These are phyloP conservation scores for Leptinotarsa tumamoca DNA, from an alignment of 2,888 invertebrate species.

Conservation along the genomic window DNA sequence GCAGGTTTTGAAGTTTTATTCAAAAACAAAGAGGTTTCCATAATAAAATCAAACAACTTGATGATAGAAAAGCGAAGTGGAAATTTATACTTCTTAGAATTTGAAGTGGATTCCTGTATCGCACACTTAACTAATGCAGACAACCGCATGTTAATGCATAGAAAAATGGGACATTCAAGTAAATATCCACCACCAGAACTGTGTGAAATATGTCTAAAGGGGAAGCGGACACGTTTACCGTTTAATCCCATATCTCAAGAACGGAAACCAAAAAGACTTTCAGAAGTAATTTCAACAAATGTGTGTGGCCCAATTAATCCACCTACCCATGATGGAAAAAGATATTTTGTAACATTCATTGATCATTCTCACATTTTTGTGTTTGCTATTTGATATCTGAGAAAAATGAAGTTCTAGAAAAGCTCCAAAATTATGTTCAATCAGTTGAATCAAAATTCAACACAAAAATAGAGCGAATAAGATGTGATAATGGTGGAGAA, in stretches of 20 bases:
- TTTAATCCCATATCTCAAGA: conserved; percentile 15
- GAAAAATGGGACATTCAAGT: conserved; percentile 33
- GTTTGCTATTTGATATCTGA: conserved; percentile 31
- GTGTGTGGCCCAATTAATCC: conserved; percentile 37
- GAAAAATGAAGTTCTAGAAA: conserved; percentile 32
- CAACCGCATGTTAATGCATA: conserved; percentile 11
- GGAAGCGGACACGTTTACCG: conserved; percentile 29
- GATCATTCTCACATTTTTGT: conserved; percentile 34
- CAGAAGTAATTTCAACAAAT: conserved; percentile 37
- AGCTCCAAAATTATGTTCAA: conserved; percentile 32
- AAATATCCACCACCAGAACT: conserved; percentile 21
- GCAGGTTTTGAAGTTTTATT: conserved; percentile 22
- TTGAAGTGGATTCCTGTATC: background rate
- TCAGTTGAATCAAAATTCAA: conserved; percentile 26
- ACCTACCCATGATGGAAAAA: conserved; percentile 35
- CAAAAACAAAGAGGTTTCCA: conserved; percentile 13
- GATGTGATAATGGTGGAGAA: too few species aligned
- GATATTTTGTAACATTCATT: conserved; percentile 39
- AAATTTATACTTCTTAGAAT: conserved; percentile 24
- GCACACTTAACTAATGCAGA: too few species aligned
- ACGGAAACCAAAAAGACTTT: conserved; percentile 31
- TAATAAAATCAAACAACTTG: conserved; percentile 9
- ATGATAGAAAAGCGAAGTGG: conserved; percentile 15
- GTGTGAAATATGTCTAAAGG: conserved; percentile 30
- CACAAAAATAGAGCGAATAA: background rate